A percentile compares a stretch with the other conserved stretches of the same genome.
Conservation (phyloP, 2,797 vertebrate species). For the Cynodonichthys magdalenae region DNA sequence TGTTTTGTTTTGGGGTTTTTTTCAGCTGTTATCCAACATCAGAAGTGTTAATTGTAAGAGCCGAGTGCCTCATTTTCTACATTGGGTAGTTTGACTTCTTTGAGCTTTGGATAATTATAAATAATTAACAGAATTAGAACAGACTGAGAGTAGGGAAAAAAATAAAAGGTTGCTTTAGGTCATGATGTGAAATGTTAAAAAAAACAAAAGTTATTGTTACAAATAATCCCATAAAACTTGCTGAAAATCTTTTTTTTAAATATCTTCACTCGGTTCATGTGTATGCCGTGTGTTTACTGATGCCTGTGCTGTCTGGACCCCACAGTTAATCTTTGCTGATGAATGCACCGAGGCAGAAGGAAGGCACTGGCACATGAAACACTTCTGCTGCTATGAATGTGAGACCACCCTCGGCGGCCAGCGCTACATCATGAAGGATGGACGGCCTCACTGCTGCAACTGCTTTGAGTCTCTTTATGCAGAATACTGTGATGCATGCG, state of each 20-base stretch:
- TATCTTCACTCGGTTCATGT: too few species aligned
- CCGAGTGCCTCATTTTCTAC: neutral
- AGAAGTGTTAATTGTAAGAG: neutral
- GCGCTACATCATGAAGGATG: conserved; percentile 99
- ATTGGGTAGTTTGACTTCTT: neutral
- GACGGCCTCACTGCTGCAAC: conserved; percentile 95
- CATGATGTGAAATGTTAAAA: neutral
- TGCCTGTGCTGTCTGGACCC: conserved; percentile 36
- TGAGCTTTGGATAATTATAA: neutral
- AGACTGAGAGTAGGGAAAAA: neutral
- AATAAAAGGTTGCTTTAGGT: neutral
- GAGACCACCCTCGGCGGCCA: conserved; percentile 94
- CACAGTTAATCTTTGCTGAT: conserved; percentile 96
- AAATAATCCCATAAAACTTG: neutral
- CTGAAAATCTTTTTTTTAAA: neutral
- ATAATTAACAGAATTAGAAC: neutral
- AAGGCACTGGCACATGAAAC: conserved; percentile 98
- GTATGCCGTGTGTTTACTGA: conserved; percentile 24
- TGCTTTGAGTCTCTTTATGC: conserved; percentile 97
- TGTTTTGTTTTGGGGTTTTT: too few species aligned
- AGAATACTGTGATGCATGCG: conserved; percentile 96
- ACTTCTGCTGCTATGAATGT: conserved; percentile 98
- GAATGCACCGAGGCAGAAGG: conserved; percentile 98
- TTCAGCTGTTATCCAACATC: neutral
- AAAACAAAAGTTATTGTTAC: neutral